Evolutionary conservation across 2,113 vertebrate species (phyloP).

Genomic region (Diadophis punctatus): DNA sequence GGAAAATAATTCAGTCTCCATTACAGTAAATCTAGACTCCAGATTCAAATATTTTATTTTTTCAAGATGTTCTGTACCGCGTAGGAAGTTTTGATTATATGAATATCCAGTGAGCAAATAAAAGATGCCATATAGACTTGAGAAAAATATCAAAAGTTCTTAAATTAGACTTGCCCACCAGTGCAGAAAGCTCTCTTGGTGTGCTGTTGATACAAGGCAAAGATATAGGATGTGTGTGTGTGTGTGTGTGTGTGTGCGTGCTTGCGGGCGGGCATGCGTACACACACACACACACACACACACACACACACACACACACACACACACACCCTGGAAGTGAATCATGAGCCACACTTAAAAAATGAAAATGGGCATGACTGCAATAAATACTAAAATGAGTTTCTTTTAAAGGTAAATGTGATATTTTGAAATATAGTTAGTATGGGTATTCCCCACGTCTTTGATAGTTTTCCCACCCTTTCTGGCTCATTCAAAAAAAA

Average conservation of each 20-base stretch:
- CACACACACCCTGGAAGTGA: background rate
- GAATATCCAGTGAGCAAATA: background rate
- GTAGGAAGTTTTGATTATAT: background rate
- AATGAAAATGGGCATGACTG: background rate
- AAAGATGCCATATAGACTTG: background rate
- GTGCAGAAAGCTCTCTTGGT: background rate
- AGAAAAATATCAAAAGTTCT: background rate
- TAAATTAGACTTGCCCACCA: background rate
- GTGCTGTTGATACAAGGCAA: background rate
- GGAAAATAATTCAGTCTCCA: conserved; percentile 26
- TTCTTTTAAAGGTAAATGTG: background rate
- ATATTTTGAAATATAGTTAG: background rate
- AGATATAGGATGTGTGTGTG: background rate
- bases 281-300: no score
- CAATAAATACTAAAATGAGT: background rate
- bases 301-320: no score
- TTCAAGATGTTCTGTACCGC: background rate
- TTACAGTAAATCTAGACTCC: background rate
- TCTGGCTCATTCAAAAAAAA: background rate
- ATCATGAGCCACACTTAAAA: background rate
- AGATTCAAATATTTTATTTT: conserved; percentile 5
- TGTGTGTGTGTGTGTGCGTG: no score
- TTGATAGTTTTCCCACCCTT: background rate
- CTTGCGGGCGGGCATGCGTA: no score
- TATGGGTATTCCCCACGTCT: background rate